Evolutionary conservation across 2,797 vertebrate genomes (phyloP).

Genomic region (Argyrosomus regius): DNA sequence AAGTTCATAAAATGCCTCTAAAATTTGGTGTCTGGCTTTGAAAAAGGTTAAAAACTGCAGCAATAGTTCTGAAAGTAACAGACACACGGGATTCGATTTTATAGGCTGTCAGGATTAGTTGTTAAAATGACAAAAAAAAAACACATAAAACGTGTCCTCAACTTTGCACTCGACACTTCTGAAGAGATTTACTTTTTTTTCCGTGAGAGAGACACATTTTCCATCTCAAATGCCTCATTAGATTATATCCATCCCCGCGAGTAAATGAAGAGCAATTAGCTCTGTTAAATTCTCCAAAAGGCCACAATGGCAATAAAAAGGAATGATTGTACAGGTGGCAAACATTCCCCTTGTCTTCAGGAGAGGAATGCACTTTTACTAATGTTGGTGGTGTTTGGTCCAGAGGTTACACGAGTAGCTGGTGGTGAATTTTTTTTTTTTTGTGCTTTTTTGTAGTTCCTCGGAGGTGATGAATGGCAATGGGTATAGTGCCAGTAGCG

Average conservation of each 20-base stretch:
- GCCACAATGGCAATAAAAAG: constrained; percentile 67
- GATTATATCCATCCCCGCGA: constrained; percentile 43
- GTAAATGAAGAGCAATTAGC: constrained; percentile 72
- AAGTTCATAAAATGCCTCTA: constrained; percentile 49
- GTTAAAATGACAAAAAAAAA: constrained; percentile 21
- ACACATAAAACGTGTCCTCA: constrained; percentile 6
- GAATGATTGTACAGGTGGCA: constrained; percentile 65
- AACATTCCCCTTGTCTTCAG: constrained; percentile 55
- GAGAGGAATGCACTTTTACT: constrained; percentile 70
- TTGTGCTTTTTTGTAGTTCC: constrained; percentile 75
- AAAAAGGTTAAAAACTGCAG: constrained; percentile 31
- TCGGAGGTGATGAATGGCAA: constrained; percentile 85
- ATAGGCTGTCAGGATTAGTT: constrained; percentile 30
- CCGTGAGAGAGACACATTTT: constrained; percentile 41
- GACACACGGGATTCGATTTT: constrained; percentile 41
- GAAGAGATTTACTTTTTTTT: constrained; percentile 33
- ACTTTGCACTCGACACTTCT: constrained; percentile 25
- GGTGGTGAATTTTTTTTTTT: constrained; percentile 58
- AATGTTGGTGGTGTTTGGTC: constrained; percentile 64
- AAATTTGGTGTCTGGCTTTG: constrained; percentile 40
- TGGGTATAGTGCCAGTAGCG: constrained; percentile 84
- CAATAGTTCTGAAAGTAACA: constrained; percentile 8
- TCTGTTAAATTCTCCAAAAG: constrained; percentile 62
- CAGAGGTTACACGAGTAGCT: constrained; percentile 67
- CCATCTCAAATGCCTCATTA: constrained; percentile 50